Base-by-base conservation (phyloP, 2,888 invertebrate species). In the Xylota segnis region DNA sequence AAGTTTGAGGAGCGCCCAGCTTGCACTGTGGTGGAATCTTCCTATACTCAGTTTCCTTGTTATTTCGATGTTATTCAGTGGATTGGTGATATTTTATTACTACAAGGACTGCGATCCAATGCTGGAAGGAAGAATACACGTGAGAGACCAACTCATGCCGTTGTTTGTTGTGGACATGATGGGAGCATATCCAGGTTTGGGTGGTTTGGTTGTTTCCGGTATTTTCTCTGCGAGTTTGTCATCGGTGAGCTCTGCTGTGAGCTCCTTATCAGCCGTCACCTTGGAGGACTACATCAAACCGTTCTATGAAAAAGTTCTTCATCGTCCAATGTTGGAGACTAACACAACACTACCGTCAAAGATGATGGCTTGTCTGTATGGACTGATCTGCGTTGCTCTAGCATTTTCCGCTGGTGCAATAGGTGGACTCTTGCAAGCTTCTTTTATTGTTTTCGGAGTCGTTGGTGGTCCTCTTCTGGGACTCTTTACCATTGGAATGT, bases 191-290 rank as follows among this genome's bases (percentile, higher is more conserved):
- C 97, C 97, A 0, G 98, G 98, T 0, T 90, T 98, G 29, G 95
- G 97, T 0, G 98, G 98, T 0, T 93, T 98, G 12, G 98, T 98
- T 90, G 96, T 98, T 0, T 97, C 98, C 5, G 96, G 98, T 2
- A 96, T 98, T 72, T 98, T 98, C 91, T 97, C 97, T 88, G 98
- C 97, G 0, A 96, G 98, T 0, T 93, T 98, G 4, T 98, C 98
- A 59, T 97, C 98, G 0, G 96, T 98, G 74, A 98, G 98, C 0
- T 97, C 98, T 0, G 95, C 97, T 0, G 94, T 98, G 71, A 98
- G 98, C 90, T 97, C 98, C 0, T 93, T 98, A 12, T 96, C 98
- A 0, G 98, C 98, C 0, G 97, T 98, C 2, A 96, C 97, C 0
- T 93, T 98, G 47, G 96, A 97, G 89, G 98, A 98, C 92, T 97